phyloP scores from a whole-genome alignment of 2,113 vertebrate species.

The Chaetodon trifascialis region DNA sequence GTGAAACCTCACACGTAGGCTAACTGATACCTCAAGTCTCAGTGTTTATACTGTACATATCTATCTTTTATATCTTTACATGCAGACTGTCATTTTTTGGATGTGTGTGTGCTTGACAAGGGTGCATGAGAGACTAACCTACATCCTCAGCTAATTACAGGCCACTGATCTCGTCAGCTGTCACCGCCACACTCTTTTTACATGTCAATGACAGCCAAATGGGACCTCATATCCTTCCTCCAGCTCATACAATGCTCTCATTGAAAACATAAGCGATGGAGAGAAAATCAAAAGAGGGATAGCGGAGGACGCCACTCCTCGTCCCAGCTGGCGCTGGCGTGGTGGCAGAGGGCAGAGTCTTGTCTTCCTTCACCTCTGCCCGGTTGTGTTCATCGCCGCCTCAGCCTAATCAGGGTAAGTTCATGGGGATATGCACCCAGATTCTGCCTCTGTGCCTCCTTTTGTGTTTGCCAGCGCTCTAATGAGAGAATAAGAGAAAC shows the following conservation, averaged over 20 bases:
- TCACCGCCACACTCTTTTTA: slow-evolving; percentile 87
- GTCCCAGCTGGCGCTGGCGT: slow-evolving; percentile 64
- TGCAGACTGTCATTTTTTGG: slow-evolving; percentile 1
- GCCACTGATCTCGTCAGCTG: slow-evolving; percentile 86
- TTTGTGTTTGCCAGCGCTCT: slow-evolving; percentile 71
- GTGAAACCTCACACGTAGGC: slow-evolving; percentile 55
- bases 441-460: slow-evolving; percentile 72
- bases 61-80: neutral
- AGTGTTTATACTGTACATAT: neutral
- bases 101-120: slow-evolving; percentile 18
- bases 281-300: slow-evolving; percentile 59
- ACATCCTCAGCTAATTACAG: slow-evolving; percentile 83
- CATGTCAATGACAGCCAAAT: slow-evolving; percentile 90
- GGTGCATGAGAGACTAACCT: slow-evolving; percentile 32
- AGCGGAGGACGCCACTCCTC: slow-evolving; percentile 74
- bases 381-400: slow-evolving; percentile 39
- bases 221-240: slow-evolving; percentile 81
- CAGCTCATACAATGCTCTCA: slow-evolving; percentile 57
- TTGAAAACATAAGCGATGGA: slow-evolving; percentile 50
- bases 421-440: neutral
- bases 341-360: slow-evolving; percentile 59
- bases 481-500: slow-evolving; percentile 81
- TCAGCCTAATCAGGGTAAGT: slow-evolving; percentile 49
- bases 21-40: slow-evolving; percentile 40
- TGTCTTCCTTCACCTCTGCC: slow-evolving; percentile 46